Evolutionary conservation across 1,140 invertebrate species (phyloP).

Genomic region (Euschistus heros): DNA sequence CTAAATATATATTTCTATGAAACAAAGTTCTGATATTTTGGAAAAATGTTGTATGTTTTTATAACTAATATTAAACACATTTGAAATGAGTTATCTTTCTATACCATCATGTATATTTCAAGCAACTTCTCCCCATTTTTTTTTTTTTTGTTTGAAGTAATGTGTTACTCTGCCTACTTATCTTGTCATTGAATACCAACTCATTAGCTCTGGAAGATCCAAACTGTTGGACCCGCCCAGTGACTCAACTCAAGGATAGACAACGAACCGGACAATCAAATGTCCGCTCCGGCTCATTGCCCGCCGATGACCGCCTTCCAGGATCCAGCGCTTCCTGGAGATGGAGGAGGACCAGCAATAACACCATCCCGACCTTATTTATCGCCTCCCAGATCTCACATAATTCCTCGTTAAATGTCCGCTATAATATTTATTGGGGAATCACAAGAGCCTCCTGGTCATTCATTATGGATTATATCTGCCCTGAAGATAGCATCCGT

Average conservation of each 20-base stretch:
- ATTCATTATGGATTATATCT: constrained; percentile 16
- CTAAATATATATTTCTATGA: too few species aligned
- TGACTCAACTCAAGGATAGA: background rate
- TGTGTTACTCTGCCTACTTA: too few species aligned
- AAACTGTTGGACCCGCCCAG: too few species aligned
- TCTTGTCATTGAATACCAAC: too few species aligned
- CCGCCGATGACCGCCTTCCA: background rate
- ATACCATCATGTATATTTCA: too few species aligned
- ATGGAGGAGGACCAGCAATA: constrained; percentile 2
- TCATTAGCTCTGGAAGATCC: too few species aligned
- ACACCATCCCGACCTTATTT: constrained; percentile 18
- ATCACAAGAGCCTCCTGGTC: background rate
- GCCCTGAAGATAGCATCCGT: background rate
- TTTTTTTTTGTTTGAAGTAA: too few species aligned
- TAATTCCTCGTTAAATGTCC: constrained; percentile 24
- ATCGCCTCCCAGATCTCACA: constrained; percentile 18
- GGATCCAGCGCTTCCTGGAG: background rate
- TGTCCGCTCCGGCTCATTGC: background rate
- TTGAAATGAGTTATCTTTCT: too few species aligned
- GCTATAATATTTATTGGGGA: constrained; percentile 23
- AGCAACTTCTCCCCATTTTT: too few species aligned
- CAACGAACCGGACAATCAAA: background rate
- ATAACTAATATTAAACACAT: too few species aligned
- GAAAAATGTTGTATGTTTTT: too few species aligned
- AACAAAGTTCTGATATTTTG: too few species aligned